phyloP scores from a whole-genome alignment of 2,797 vertebrate genomes.

The Vultur gryphus region DNA sequence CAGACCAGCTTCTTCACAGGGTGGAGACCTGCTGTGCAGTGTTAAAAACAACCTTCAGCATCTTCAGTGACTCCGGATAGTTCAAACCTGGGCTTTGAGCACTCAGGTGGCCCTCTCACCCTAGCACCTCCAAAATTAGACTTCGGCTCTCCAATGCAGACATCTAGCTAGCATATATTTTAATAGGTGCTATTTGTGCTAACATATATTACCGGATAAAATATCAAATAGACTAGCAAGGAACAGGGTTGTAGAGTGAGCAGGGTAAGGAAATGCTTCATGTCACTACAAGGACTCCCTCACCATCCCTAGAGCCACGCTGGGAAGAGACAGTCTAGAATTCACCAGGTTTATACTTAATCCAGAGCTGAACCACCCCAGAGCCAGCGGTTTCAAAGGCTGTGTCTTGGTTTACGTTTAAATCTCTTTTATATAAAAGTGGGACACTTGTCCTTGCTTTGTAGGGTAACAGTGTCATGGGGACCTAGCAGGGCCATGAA shows the following conservation, averaged over 20 bases:
- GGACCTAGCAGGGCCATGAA: not conserved
- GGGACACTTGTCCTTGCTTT: not conserved
- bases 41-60: no score
- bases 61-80: no score
- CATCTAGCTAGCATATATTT: not conserved
- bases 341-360: not conserved
- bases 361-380: not conserved
- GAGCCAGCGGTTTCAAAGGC: not conserved
- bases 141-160: not conserved
- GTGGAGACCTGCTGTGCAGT: not conserved
- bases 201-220: not conserved
- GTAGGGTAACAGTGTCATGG: not conserved
- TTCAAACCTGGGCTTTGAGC: not conserved
- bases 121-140: not conserved
- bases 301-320: not conserved
- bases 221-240: not conserved
- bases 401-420: not conserved
- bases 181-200: not conserved
- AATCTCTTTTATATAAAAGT: not conserved
- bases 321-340: not conserved
- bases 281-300: not conserved
- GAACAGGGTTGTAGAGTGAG: not conserved
- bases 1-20: not conserved
- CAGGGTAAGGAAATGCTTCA: not conserved
- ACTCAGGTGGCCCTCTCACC: not conserved